Evolutionary conservation across 2,113 vertebrate genomes (phyloP), one percentile per base, ranked within the genome.

Genomic region (Crotophaga sulcirostris): DNA sequence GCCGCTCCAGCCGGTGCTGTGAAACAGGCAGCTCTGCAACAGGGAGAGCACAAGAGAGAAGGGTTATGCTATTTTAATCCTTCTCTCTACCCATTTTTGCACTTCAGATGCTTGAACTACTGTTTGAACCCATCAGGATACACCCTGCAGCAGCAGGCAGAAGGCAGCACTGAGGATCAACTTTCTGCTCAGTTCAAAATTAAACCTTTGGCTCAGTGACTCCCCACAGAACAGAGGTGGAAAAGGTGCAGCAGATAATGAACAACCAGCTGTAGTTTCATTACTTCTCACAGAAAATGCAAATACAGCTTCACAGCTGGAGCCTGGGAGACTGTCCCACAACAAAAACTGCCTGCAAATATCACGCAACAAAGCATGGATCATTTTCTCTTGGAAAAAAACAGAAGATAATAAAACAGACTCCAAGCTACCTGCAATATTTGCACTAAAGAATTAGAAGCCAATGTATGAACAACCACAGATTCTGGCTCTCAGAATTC

Each of bases 1-100:
- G 97, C 97, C 94, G 97, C 97, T 62, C 45, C 94, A 97, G 96
- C 92, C 44, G 1, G 77, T 92, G 87, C 51, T 49, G 80, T 11
- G 89, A 92, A 91, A 75, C 23, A 55, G 67, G 72, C 66, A 68
- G 76, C 96, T 95, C 69, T 33, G 89, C 92, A 69, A 64, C 31
- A 55, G 55, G 49, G 45, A 66, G 33, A 74, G 93, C 51, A 36
- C 36, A 45, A 20, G 52, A 67, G 31, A 74, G 54, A 45, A 88
- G 73, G n/a, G 66, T 51, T 33, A 42, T 59, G 64, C 56, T 75
- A 63, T 66, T 89, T 78, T 79, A 86, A 73, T 72, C 56, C 49
- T 93, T 70, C 84, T 83, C 68, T 58, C 78, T 52, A 17, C 25
- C n/a, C n/a, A 26, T 63, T 89, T 94, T 25, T 66, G 59, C 51